Base-by-base conservation (phyloP, 2,113 vertebrate species). In the Murina feae region DNA sequence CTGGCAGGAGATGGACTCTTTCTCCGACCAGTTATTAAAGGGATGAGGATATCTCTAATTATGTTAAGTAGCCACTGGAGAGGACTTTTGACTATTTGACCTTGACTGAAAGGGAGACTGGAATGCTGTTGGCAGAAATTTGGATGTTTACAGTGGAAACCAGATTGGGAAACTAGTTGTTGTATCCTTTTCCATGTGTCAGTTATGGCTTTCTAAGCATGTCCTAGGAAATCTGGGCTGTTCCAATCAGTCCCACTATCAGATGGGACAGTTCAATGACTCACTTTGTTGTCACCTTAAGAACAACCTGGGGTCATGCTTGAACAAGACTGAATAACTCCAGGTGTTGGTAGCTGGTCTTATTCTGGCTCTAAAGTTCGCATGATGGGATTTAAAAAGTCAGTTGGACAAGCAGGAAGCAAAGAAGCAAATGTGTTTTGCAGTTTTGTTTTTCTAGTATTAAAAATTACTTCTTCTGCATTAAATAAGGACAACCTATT, bases 311-410 rank as follows among this genome's bases (percentile, higher is more conserved):
- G 32, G 30, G 44, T 21, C 44, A 51, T 44, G 47, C 74, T 76
- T 51, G 16, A 76, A 21, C 47, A 51, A 76, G 74, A 76, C 47
- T 13, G 44, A 21, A 20, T 76, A 71, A 68, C 16, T 80, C 42
- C n/a, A 81, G 68, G 37, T 92, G 44, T 89, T 88, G 8, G 25
- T 72, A 75, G 9, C 53, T 68, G 44, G 18, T n/a, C 9, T 93
- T 51, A 63, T 79, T 84, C 37, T 58, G 71, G 8, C 37, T 94
- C n/a, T 89, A 83, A 95, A 66, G 89, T 49, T 89, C 28, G 89
- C 49, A 44, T 87, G 28, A 91, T 47, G 25, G 3, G 25, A 66
- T 76, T 76, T 12, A 3, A 14, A 16, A 72, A 74, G 12, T 79
- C 79, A 39, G 17, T 69, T 81, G 44, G 18, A 60, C 11, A 88